phyloP scores from a whole-genome alignment of 2,888 invertebrate species.

The Stictocephala bisonia region DNA sequence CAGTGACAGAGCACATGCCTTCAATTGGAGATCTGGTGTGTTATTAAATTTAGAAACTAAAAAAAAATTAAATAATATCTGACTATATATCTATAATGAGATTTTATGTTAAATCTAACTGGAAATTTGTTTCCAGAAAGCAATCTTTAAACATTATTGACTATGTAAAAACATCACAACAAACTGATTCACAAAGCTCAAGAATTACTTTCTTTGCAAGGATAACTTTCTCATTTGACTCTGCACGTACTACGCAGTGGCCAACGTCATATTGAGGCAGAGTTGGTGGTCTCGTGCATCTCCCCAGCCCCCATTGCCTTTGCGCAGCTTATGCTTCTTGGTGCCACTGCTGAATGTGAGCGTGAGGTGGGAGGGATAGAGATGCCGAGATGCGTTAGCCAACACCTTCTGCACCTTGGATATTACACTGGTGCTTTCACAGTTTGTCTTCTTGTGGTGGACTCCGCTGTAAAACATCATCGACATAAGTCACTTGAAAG shows the following conservation, averaged over 20 bases:
- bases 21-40: too few relatives aligned
- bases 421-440: conserved; percentile 86
- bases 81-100: too few relatives aligned
- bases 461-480: conserved; percentile 93
- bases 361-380: conserved; percentile 78
- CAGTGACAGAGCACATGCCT: too few relatives aligned
- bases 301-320: conserved; percentile 98
- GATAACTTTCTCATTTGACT: too few relatives aligned
- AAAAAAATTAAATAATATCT: too few relatives aligned
- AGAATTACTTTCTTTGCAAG: not conserved
- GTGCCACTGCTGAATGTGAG: conserved; percentile 75
- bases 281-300: conserved; percentile 79
- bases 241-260: too few relatives aligned
- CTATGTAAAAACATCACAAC: too few relatives aligned
- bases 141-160: too few relatives aligned
- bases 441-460: conserved; percentile 94
- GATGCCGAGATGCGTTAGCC: conserved; percentile 75
- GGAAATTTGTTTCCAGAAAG: too few relatives aligned
- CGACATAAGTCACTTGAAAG: too few relatives aligned
- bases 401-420: conserved; percentile 86
- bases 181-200: not conserved
- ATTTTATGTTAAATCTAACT: too few relatives aligned
- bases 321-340: conserved; percentile 80
- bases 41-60: too few relatives aligned
- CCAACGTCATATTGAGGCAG: conserved; percentile 66